Percentiles rank a stretch among this genome's conserved stretches.
Evolutionary conservation across 1,140 invertebrate genomes (phyloP).

Genomic region (Magallana ariakensis): DNA sequence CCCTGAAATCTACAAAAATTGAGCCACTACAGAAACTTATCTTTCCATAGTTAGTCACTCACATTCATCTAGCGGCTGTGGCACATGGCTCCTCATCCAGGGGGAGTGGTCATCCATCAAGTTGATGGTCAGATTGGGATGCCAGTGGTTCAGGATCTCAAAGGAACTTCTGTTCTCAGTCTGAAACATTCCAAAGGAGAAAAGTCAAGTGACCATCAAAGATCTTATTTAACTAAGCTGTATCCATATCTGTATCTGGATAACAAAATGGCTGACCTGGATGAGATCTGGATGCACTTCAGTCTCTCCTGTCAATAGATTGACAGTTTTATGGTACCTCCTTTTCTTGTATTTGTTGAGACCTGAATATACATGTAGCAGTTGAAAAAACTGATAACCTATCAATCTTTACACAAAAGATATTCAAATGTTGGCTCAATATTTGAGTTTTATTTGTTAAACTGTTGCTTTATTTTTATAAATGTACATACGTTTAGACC

Average conservation of each 20-base stretch:
- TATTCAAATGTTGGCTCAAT: too few species aligned
- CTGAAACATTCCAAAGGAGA: slow-evolving; percentile 59
- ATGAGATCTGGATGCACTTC: slow-evolving; percentile 80
- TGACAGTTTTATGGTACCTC: slow-evolving; percentile 92
- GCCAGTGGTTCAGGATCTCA: slow-evolving; percentile 98
- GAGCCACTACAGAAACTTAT: too few species aligned
- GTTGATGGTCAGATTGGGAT: slow-evolving; percentile 98
- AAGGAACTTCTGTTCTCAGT: slow-evolving; percentile 71
- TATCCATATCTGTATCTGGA: neutral
- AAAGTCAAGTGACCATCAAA: neutral
- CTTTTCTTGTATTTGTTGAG: slow-evolving; percentile 97
- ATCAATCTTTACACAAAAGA: too few species aligned
- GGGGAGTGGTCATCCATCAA: slow-evolving; percentile 95
- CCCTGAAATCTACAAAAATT: too few species aligned
- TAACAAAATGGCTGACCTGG: slow-evolving; percentile 63
- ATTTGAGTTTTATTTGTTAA: too few species aligned
- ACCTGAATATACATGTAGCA: slow-evolving; percentile 67
- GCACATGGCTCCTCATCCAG: slow-evolving; percentile 92
- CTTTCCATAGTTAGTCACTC: slow-evolving; percentile 70
- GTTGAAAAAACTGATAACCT: neutral
- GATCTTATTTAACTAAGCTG: neutral
- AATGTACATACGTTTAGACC: slow-evolving; percentile 83
- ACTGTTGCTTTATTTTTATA: too few species aligned
- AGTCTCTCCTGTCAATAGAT: slow-evolving; percentile 96
- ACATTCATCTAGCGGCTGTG: slow-evolving; percentile 95